These are phyloP conservation scores for Synanthedon tipuliformis DNA, from an alignment of 2,888 invertebrate genomes.

Conservation along the genomic window DNA sequence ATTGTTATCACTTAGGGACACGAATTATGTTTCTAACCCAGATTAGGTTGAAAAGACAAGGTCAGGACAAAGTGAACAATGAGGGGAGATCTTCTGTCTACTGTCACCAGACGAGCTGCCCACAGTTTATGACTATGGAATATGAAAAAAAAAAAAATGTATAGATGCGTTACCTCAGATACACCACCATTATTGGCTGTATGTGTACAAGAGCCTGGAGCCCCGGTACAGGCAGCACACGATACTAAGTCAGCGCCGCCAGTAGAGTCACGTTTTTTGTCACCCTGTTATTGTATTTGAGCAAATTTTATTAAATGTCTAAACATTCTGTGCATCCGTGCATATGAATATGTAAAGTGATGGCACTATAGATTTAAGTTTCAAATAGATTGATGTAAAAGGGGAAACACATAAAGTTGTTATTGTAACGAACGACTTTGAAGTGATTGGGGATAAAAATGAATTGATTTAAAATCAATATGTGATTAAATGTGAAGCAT, in stretches of 20 bases:
- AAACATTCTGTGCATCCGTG: background rate
- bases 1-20: too few species aligned
- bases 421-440: too few species aligned
- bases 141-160: too few species aligned
- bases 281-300: constrained; percentile 69
- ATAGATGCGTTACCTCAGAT: constrained; percentile 74
- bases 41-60: too few species aligned
- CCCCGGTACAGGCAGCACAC: constrained; percentile 81
- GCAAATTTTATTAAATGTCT: background rate
- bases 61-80: too few species aligned
- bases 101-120: too few species aligned
- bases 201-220: constrained; percentile 86
- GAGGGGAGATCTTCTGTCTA: too few species aligned
- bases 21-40: too few species aligned
- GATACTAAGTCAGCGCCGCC: constrained; percentile 86
- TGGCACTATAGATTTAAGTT: background rate
- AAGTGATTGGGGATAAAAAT: too few species aligned
- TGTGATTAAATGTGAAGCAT: constrained; percentile 16
- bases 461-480: background rate
- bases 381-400: background rate
- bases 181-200: constrained; percentile 89
- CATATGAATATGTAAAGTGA: background rate
- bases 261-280: constrained; percentile 85
- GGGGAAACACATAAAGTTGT: background rate
- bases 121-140: too few species aligned